A percentile compares a stretch with the other conserved stretches of the same genome.
These are phyloP conservation scores for Molorchus minor DNA, from an alignment of 2,888 invertebrate species.

Conservation along the genomic window DNA sequence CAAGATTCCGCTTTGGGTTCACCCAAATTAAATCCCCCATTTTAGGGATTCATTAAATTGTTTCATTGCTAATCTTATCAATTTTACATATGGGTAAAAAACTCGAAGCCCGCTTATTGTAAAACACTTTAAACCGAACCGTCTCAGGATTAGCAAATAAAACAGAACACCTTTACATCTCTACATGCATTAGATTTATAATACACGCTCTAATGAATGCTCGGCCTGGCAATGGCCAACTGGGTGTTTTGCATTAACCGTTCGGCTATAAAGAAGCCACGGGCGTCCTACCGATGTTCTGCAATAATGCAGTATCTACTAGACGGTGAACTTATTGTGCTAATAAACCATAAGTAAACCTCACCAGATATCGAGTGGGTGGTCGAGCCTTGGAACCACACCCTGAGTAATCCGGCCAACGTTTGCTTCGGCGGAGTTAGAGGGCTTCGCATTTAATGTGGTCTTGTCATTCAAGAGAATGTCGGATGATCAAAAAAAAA, in stretches of 20 bases:
- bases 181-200: too few relatives aligned
- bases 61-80: too few relatives aligned
- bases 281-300: constrained; percentile 29
- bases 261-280: constrained; percentile 35
- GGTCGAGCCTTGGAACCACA: constrained; percentile 37
- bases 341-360: constrained; percentile 40
- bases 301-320: constrained; percentile 18
- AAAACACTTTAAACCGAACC: too few relatives aligned
- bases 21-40: too few relatives aligned
- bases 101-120: too few relatives aligned
- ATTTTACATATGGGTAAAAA: too few relatives aligned
- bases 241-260: constrained; percentile 34
- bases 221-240: constrained; percentile 27
- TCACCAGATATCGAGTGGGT: constrained; percentile 36
- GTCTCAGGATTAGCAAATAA: too few relatives aligned
- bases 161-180: too few relatives aligned
- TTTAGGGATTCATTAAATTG: too few relatives aligned
- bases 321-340: constrained; percentile 37
- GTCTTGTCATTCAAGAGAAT: background rate
- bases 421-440: constrained; percentile 30
- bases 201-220: constrained; percentile 29
- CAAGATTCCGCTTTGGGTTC: too few relatives aligned
- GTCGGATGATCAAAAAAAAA: constrained; percentile 1
- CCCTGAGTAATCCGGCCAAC: constrained; percentile 30
- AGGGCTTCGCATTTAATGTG: constrained; percentile 20